A percentile compares a stretch with the other conserved stretches of the same genome.
These are phyloP conservation scores for Schizopygopsis pylzovi DNA, from an alignment of 2,797 vertebrate species.

Conservation along the genomic window DNA sequence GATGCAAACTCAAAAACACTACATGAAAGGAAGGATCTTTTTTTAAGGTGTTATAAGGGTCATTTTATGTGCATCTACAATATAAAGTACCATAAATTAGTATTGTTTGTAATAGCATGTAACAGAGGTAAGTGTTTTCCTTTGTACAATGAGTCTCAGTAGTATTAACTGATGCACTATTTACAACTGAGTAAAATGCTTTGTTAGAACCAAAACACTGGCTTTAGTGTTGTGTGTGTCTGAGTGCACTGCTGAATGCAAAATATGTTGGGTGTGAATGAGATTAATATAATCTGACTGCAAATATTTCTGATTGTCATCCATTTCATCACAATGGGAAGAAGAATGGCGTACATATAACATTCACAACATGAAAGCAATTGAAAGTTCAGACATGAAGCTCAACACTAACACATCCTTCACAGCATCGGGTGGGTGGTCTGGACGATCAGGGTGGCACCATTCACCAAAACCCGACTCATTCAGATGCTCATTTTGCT, in stretches of 20 bases:
- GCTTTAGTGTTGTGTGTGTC: conserved; percentile 3
- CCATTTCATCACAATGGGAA: conserved; percentile 45
- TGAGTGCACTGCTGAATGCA: conserved; percentile 27
- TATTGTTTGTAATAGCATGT: conserved; percentile 5
- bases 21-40: conserved; percentile 23
- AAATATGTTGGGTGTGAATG: conserved; percentile 18
- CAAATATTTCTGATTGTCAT: conserved; percentile 61
- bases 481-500: conserved; percentile 55
- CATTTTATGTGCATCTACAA: conserved; percentile 22
- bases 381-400: conserved; percentile 56
- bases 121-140: conserved; percentile 27
- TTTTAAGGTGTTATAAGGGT: conserved; percentile 14
- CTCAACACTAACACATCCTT: conserved; percentile 61
- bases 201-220: conserved; percentile 40
- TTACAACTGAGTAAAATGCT: conserved; percentile 12
- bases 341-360: conserved; percentile 48
- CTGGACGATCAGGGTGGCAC: conserved; percentile 63
- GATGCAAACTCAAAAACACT: conserved; percentile 39
- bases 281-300: conserved; percentile 55
- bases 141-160: conserved; percentile 26
- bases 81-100: not conserved
- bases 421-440: conserved; percentile 70
- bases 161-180: not conserved
- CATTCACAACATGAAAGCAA: conserved; percentile 55
- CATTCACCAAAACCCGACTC: conserved; percentile 60